Evolutionary conservation across 2,113 vertebrate genomes (phyloP).

Genomic region (Colius striatus): DNA sequence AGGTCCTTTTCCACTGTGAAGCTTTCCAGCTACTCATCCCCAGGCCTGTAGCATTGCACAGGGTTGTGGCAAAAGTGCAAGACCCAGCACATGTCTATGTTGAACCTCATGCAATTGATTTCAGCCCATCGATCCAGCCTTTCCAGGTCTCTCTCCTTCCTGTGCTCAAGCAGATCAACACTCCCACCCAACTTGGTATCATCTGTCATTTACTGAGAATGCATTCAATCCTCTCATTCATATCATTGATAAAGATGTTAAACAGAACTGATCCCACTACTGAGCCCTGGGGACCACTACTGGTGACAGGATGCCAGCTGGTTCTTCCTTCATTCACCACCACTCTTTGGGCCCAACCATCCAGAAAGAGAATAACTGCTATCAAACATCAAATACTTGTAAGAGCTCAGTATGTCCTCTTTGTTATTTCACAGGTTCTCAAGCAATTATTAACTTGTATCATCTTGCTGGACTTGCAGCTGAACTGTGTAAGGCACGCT

Average conservation of each 20-base stretch:
- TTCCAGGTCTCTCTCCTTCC: too few species aligned
- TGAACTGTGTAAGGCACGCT: not conserved
- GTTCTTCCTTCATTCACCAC: not conserved
- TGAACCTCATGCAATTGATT: too few species aligned
- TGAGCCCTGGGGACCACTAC: not conserved
- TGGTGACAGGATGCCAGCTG: not conserved
- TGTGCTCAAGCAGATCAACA: too few species aligned
- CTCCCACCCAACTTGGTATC: too few species aligned
- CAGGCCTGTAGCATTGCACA: too few species aligned
- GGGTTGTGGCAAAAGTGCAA: too few species aligned
- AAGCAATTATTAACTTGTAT: slow-evolving; percentile 6
- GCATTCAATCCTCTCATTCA: rapidly evolving
- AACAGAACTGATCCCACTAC: not conserved
- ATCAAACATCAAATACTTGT: not conserved
- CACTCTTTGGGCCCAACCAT: not conserved
- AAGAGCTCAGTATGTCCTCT: not conserved
- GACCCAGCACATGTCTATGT: too few species aligned
- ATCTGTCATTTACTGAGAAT: not conserved
- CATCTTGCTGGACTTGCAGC: not conserved
- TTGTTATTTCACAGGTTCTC: not conserved
- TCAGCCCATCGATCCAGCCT: too few species aligned
- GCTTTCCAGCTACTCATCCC: too few species aligned
- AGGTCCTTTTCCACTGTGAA: too few species aligned
- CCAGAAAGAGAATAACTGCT: not conserved
- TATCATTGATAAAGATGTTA: not conserved